A percentile compares a stretch with the other conserved stretches of the same genome.
Conservation (phyloP, 2,888 invertebrate species). For the Leptinotarsa tumamoca region DNA sequence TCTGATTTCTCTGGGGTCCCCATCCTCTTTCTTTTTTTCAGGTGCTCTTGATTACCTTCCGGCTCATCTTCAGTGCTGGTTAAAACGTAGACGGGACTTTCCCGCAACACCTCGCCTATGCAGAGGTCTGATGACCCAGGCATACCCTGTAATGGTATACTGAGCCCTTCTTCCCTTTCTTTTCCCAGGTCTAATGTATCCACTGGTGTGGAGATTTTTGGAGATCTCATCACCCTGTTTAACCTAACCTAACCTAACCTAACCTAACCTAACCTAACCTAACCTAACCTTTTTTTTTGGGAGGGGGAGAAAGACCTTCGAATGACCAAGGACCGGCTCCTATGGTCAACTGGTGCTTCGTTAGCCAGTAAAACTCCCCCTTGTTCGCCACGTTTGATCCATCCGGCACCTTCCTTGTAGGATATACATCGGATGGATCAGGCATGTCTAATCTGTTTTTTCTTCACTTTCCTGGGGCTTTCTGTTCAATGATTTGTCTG, state of each 20-base stretch:
- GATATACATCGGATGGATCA: background rate
- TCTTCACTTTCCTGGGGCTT: background rate
- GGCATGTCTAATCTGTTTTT: background rate
- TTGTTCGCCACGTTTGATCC: background rate
- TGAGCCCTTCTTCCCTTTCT: too few relatives aligned
- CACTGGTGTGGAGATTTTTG: too few relatives aligned
- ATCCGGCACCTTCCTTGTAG: background rate
- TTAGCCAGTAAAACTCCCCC: background rate
- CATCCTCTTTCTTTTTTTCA: too few relatives aligned
- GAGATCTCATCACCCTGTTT: too few relatives aligned
- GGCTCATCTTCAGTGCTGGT: too few relatives aligned
- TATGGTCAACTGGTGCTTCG: background rate
- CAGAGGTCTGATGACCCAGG: background rate
- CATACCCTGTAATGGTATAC: too few relatives aligned
- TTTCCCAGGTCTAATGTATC: too few relatives aligned
- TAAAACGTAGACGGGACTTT: too few relatives aligned
- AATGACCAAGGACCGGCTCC: conserved; percentile 1
- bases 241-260: too few relatives aligned
- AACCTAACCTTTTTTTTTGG: background rate
- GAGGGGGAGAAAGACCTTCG: conserved; percentile 1
- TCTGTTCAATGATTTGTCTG: background rate
- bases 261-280: background rate
- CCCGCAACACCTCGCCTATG: too few relatives aligned
- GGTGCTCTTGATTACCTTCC: too few relatives aligned
- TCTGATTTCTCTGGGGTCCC: too few relatives aligned